Evolutionary conservation across 2,888 invertebrate genomes (phyloP), one percentile per base, ranked within the genome.

Genomic region (Dugesia japonica): DNA sequence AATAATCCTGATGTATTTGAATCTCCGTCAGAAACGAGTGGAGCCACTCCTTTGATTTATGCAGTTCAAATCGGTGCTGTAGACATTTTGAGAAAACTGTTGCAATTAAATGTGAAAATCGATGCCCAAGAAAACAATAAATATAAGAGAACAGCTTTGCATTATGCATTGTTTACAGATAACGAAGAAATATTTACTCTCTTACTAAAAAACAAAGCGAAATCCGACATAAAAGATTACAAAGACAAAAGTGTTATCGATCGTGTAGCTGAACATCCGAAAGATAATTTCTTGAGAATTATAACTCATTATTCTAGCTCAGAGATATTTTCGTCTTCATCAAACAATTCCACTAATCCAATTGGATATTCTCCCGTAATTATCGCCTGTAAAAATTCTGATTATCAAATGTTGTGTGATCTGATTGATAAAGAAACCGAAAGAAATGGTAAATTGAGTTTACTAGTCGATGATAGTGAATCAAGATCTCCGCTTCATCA

Each of bases 401-500:
- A 82, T 77, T 73, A 80, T 1, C 76, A 80, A 28, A 79, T 83
- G 28, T 73, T 82, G 20, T 81, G 82, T 27, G 78, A 80, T 77
- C 81, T 81, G 79, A 81, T 82, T 71, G 73, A 71, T 20, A 31
- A 26, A 1, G 71, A 73, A 27, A 23, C 26, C 0, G 31, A 31
- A 7, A 7, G 7, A 4, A 13, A 31, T 7, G 31, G 7, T 4
- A 56, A 56, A 23, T 56, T 56, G 56, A 56, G n/a, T 20, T 28
- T 71, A 23, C 28, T 26, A 26, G 71, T 72, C 72, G 82, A 82
- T 74, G 80, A 80, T 4, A 81, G 80, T 27, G 56, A 56, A n/a
- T 82, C 82, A 9, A 81, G 83, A 82, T 90, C 90, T 80, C 92
- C 92, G 23, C 87, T 97, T 73, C 97, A 97, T 86, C 95, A 95